Conservation (phyloP, 2,113 vertebrate species). For the Scalopus aquaticus region DNA sequence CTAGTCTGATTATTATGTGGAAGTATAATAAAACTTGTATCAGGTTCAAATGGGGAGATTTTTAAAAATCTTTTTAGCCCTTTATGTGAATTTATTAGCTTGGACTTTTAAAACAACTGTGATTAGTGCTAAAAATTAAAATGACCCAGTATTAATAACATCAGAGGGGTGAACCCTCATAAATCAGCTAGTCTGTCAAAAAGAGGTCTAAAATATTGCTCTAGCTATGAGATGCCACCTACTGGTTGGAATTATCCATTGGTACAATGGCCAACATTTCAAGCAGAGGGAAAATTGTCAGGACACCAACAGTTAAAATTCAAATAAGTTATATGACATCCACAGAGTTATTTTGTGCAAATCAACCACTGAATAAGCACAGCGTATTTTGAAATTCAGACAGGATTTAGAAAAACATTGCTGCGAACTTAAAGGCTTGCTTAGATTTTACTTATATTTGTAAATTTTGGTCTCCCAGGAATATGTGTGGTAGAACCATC, state of each 20-base stretch:
- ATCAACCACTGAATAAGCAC: background rate
- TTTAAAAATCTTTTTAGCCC: background rate
- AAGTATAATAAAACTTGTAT: background rate
- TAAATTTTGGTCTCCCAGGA: background rate
- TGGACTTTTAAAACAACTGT: background rate
- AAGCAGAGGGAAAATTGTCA: background rate
- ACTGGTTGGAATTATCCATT: slow-evolving; percentile 81
- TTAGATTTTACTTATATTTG: slow-evolving; percentile 19
- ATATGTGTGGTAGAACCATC: background rate
- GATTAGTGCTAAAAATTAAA: slow-evolving; percentile 8
- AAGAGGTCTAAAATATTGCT: slow-evolving; percentile 70
- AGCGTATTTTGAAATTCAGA: slow-evolving; percentile 31
- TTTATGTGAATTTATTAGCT: background rate
- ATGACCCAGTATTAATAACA: background rate
- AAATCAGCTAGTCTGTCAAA: slow-evolving; percentile 43
- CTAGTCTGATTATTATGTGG: background rate
- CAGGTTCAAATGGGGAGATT: background rate
- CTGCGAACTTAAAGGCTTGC: background rate
- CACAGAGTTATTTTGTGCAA: background rate
- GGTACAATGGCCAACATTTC: slow-evolving; percentile 44
- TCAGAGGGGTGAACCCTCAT: background rate
- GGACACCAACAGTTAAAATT: background rate
- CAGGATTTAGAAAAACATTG: background rate
- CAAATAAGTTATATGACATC: background rate
- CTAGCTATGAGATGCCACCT: slow-evolving; percentile 86